A percentile compares a stretch with the other conserved stretches of the same genome.
These are phyloP conservation scores for Vanacampus margaritifer DNA, from an alignment of 2,113 vertebrate genomes.

Conservation along the genomic window DNA sequence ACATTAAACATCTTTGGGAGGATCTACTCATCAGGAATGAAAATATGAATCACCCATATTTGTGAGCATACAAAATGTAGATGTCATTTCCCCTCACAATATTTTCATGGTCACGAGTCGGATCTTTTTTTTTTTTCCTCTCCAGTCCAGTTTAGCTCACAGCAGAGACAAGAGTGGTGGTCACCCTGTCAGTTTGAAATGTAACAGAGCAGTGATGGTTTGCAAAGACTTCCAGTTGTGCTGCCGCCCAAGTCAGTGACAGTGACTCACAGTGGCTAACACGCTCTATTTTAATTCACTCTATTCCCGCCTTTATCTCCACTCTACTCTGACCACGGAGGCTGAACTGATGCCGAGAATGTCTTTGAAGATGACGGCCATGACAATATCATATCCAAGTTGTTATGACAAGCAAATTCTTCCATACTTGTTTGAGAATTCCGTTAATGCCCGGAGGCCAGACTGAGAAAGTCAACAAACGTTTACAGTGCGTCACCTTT, in stretches of 20 bases:
- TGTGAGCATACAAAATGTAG: constrained; percentile 10
- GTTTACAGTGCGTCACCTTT: constrained; percentile 23
- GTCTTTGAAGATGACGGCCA: constrained; percentile 48
- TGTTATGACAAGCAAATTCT: constrained; percentile 46
- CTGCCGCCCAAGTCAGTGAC: constrained; percentile 22
- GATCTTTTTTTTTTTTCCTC: constrained; percentile 4
- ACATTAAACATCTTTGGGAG: background rate
- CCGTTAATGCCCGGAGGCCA: constrained; percentile 20
- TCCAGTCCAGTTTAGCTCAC: constrained; percentile 20
- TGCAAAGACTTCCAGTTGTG: constrained; percentile 33
- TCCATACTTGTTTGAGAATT: constrained; percentile 26
- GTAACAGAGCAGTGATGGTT: constrained; percentile 14
- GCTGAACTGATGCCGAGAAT: constrained; percentile 24
- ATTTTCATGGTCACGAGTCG: background rate
- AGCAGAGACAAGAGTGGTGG: background rate
- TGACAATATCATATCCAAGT: constrained; percentile 48
- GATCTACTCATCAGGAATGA: background rate
- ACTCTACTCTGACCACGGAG: constrained; percentile 17
- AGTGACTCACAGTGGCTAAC: constrained; percentile 39
- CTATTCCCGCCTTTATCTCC: constrained; percentile 21
- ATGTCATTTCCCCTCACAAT: background rate
- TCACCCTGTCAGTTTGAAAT: constrained; percentile 16
- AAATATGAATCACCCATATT: background rate
- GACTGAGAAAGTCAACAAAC: constrained; percentile 29
- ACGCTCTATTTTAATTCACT: constrained; percentile 34